Base-by-base conservation (phyloP, 2,888 invertebrate genomes). In the Seira ritae region DNA sequence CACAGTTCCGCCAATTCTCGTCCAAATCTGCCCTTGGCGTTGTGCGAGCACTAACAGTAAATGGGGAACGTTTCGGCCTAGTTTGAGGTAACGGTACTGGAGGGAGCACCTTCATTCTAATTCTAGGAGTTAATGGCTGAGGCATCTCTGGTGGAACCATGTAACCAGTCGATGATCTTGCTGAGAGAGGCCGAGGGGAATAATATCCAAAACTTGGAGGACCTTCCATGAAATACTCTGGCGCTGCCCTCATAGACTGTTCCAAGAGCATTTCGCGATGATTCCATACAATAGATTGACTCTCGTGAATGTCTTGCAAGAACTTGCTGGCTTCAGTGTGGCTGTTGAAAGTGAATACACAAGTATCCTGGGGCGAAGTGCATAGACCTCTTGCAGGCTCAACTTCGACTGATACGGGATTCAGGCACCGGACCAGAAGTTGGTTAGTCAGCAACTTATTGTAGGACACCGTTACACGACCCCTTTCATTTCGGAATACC, bases 371-470 rank as follows among this genome's bases (percentile, higher is more conserved):
- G 1, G 75, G 76, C 50, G 19, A 12, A 15, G 65, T 81, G n/a
- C 55, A 20, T 0, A 31, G 12, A 8, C 55, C 37, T 17, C 80
- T 23, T n/a, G 76, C 72, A 15, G 81, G 22, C 37, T 81, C 81
- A n/a, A 81, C 76, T 22, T 81, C 81, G 10, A 81, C 65, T 1
- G 81, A 81, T 12, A 81, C 81, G 1, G 75, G 71, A 31, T 81
- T 81, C 46, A 81, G n/a, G 22, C 70, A 81, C 1, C 81, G 81
- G 15, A 81, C 81, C 22, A 81, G 8, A n/a, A 81, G 46, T 50
- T 81, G 81, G 42, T 76, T 81, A 12, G 81, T 81, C 1, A 81
- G 72, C 10, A 81, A 76, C 24, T 76, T 81, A 37, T 81, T 81
- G 67, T 71, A 81, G 6, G 46, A 50, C 8, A 81, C 72, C 19